A percentile compares a stretch with the other conserved stretches of the same genome.
Conservation (phyloP, 1,140 invertebrate genomes). For the Macrobrachium rosenbergii region DNA sequence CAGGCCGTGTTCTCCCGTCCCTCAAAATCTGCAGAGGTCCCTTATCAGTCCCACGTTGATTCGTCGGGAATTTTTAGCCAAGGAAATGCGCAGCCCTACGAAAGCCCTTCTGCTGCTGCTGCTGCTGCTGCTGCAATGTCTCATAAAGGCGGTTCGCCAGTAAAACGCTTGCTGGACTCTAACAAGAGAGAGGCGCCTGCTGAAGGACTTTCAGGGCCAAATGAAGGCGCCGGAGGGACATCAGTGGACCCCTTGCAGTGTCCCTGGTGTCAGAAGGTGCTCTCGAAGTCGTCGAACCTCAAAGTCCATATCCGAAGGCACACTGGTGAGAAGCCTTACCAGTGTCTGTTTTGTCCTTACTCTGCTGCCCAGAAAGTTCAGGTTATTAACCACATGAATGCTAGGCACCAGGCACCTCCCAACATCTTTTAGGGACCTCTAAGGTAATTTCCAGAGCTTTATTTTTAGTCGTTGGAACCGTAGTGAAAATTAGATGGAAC, state of each 20-base stretch:
- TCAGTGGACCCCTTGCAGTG: slow-evolving; percentile 35
- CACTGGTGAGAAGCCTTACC: slow-evolving; percentile 55
- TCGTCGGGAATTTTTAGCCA: neutral
- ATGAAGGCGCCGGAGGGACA: slow-evolving; percentile 8
- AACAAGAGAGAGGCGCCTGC: neutral
- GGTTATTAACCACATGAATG: slow-evolving; percentile 57
- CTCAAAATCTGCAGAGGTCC: no score
- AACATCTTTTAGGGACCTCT: slow-evolving; percentile 32
- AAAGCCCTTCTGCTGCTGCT: no score
- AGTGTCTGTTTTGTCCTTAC: slow-evolving; percentile 52
- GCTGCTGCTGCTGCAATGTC: no score
- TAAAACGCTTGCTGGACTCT: neutral
- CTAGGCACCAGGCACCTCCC: slow-evolving; percentile 37
- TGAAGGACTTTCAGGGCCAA: neutral
- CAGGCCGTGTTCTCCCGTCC: neutral
- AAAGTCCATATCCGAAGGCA: slow-evolving; percentile 54
- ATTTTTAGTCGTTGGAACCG: neutral
- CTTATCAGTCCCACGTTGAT: no score
- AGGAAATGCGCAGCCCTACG: no score
- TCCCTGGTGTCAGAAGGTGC: slow-evolving; percentile 54
- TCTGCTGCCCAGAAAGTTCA: slow-evolving; percentile 53
- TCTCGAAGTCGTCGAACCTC: slow-evolving; percentile 51
- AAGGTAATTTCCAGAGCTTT: neutral
- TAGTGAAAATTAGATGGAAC: neutral
- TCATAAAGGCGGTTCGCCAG: neutral